These are phyloP conservation scores for Lerema accius DNA, from an alignment of 1,140 invertebrate species.

Conservation along the genomic window DNA sequence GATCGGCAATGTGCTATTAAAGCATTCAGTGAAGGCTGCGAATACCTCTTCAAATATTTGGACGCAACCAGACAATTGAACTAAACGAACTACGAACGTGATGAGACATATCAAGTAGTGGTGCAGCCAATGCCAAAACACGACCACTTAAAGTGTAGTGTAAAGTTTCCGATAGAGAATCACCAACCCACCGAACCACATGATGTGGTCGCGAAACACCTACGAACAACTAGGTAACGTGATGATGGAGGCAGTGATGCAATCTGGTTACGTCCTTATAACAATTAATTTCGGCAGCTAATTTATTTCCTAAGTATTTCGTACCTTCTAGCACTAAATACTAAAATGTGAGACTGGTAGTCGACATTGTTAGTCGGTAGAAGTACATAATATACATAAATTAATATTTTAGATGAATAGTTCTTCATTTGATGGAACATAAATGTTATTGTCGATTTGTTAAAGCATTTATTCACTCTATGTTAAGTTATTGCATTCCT, in stretches of 20 bases:
- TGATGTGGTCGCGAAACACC: conserved; percentile 18
- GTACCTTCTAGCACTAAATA: conserved; percentile 76
- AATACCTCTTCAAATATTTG: conserved; percentile 58
- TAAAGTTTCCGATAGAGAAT: conserved; percentile 58
- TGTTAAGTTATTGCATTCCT: conserved; percentile 70
- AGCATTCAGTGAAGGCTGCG: conserved; percentile 64
- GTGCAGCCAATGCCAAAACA: conserved; percentile 65
- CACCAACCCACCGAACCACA: conserved; percentile 22
- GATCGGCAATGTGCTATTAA: conserved; percentile 54
- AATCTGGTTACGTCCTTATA: conserved; percentile 74
- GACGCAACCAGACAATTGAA: conserved; percentile 69
- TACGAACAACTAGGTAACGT: conserved; percentile 32
- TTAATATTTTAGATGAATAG: conserved; percentile 73
- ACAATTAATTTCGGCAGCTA: conserved; percentile 56
- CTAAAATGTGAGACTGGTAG: conserved; percentile 82
- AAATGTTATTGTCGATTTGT: conserved; percentile 68
- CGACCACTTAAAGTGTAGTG: conserved; percentile 73
- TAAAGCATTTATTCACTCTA: conserved; percentile 68
- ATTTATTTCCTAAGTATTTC: conserved; percentile 69
- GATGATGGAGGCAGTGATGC: conserved; percentile 48
- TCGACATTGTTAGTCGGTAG: conserved; percentile 80
- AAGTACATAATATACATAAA: conserved; percentile 71
- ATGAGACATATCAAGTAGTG: conserved; percentile 80
- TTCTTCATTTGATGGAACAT: conserved; percentile 70
- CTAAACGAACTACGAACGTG: conserved; percentile 60